phyloP scores from a whole-genome alignment of 2,113 vertebrate species.

The Murina feae region DNA sequence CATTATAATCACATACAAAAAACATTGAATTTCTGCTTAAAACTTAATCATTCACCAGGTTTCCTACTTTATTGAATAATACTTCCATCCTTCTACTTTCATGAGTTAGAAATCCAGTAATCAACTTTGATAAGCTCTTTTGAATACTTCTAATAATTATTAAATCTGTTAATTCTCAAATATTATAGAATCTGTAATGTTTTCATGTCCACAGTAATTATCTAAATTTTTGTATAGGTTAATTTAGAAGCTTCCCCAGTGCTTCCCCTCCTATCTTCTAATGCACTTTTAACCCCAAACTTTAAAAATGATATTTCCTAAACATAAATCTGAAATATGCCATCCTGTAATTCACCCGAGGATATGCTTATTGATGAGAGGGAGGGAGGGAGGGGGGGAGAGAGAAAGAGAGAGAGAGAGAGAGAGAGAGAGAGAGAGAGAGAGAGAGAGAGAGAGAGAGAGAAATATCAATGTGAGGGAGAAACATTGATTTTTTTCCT shows the following conservation, averaged over 20 bases:
- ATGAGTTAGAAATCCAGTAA: neutral
- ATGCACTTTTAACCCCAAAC: neutral
- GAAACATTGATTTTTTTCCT: neutral
- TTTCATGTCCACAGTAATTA: neutral
- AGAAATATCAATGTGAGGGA: too few species aligned
- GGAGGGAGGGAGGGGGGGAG: too few species aligned
- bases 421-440: too few species aligned
- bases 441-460: too few species aligned
- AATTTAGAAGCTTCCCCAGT: neutral
- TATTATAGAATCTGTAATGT: neutral
- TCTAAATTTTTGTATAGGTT: neutral
- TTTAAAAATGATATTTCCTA: neutral
- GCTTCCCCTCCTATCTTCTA: neutral
- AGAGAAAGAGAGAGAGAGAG: neutral
- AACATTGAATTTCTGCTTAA: neutral
- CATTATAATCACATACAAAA: neutral
- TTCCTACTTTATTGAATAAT: neutral
- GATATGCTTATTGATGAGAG: neutral
- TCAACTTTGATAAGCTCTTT: neutral
- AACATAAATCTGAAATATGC: neutral
- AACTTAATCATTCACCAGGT: neutral
- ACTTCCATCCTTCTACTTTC: neutral
- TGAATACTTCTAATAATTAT: neutral
- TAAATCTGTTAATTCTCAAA: neutral
- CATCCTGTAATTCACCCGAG: neutral